These are phyloP conservation scores for Polypedilum vanderplanki DNA, from an alignment of 1,140 invertebrate species.

Conservation along the genomic window DNA sequence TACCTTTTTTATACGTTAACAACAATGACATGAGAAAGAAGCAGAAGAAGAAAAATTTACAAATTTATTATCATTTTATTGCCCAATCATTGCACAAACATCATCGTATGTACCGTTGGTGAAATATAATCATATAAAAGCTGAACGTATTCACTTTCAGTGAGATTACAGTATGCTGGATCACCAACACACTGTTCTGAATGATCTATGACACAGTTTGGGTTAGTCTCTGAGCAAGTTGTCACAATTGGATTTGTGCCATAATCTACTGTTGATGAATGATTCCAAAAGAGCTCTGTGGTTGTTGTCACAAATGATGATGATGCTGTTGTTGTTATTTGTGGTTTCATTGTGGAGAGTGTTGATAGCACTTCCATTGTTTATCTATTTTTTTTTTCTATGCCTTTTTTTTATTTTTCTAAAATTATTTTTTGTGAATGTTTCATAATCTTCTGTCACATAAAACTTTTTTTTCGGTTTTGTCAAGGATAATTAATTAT, in stretches of 20 bases:
- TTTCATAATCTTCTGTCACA: neutral
- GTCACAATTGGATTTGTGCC: neutral
- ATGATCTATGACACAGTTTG: constrained; percentile 24
- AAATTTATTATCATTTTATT: too few species aligned
- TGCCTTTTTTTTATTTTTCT: neutral
- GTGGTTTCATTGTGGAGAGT: too few species aligned
- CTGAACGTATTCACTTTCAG: constrained; percentile 29
- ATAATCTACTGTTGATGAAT: constrained; percentile 8
- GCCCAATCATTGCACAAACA: neutral
- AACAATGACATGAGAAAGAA: too few species aligned
- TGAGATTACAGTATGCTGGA: constrained; percentile 29
- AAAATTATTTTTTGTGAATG: neutral
- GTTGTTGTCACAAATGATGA: neutral
- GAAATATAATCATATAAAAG: constrained; percentile 31
- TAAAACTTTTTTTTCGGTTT: too few species aligned
- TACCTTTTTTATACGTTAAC: neutral
- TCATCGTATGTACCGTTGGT: constrained; percentile 11
- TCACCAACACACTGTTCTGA: constrained; percentile 30
- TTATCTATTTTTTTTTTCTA: neutral
- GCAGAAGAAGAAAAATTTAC: too few species aligned
- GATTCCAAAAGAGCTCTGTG: neutral
- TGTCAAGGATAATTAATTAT: too few species aligned
- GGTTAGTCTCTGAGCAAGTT: constrained; percentile 16
- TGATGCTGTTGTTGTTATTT: neutral
- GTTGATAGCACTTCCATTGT: neutral